Conservation (phyloP, 2,888 invertebrate genomes). For the Abscondita cerata region DNA sequence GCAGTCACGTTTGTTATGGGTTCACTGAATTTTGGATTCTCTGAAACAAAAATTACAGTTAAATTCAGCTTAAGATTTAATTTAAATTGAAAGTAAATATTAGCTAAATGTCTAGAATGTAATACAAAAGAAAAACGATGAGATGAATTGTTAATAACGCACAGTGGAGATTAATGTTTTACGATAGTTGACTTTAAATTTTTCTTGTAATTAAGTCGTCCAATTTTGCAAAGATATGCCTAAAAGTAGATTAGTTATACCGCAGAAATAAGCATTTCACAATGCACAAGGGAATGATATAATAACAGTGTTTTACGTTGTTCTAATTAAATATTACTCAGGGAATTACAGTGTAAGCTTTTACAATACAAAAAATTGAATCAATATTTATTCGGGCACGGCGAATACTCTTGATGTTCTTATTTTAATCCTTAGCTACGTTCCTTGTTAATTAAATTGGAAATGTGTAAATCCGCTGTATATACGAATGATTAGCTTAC, state of each 20-base stretch:
- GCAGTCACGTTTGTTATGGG: constrained; percentile 85
- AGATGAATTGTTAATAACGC: too few species aligned
- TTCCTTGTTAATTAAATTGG: background rate
- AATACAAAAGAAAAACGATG: too few species aligned
- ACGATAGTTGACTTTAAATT: background rate
- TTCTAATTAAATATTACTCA: constrained; percentile 11
- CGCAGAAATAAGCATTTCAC: constrained; percentile 6
- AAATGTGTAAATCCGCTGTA: constrained; percentile 7
- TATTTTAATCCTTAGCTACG: constrained; percentile 6
- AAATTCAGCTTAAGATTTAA: too few species aligned
- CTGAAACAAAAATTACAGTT: constrained; percentile 62
- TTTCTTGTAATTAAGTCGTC: background rate
- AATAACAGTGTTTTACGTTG: constrained; percentile 10
- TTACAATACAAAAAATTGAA: constrained; percentile 10
- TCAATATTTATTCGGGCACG: constrained; percentile 7
- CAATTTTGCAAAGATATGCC: background rate
- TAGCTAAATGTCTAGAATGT: too few species aligned
- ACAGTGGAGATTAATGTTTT: too few species aligned
- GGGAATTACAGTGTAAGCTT: constrained; percentile 10
- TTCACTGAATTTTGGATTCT: constrained; percentile 82
- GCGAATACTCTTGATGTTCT: constrained; percentile 2
- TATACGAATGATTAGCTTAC: constrained; percentile 33
- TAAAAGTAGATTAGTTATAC: constrained; percentile 3
- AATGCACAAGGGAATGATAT: constrained; percentile 7
- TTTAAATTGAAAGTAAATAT: constrained; percentile 44